Conservation (phyloP, 2,888 invertebrate species). For the Altica lythri region DNA sequence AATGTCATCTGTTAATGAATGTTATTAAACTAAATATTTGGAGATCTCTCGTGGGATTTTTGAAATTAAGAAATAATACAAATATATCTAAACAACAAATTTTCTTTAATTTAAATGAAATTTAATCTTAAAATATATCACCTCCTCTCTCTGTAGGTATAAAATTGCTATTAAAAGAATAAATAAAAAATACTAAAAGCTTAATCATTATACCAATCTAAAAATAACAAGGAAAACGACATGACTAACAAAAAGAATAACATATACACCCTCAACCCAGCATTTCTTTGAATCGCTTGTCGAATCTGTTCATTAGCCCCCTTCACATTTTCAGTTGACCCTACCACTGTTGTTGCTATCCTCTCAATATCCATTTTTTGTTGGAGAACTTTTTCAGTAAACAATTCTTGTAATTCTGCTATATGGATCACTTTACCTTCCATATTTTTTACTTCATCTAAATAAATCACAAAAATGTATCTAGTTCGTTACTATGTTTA, state of each 20-base stretch:
- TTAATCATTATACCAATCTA: constrained; percentile 98
- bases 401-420: constrained; percentile 92
- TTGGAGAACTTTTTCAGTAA: constrained; percentile 93
- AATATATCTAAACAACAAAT: too few species aligned
- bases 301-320: constrained; percentile 97
- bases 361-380: constrained; percentile 94
- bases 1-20: too few species aligned
- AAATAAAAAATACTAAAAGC: constrained; percentile 11
- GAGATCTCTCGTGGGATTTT: too few species aligned
- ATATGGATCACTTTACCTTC: constrained; percentile 94
- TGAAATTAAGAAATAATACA: too few species aligned
- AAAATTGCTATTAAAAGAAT: neutral
- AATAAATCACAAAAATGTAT: constrained; percentile 44
- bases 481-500: too few species aligned
- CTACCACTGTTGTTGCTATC: constrained; percentile 85
- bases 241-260: constrained; percentile 94
- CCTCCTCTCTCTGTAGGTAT: too few species aligned
- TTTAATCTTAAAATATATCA: too few species aligned
- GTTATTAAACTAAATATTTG: too few species aligned
- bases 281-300: constrained; percentile 96
- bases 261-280: constrained; percentile 91
- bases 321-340: constrained; percentile 92
- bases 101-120: too few species aligned
- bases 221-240: constrained; percentile 92
- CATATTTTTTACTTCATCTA: constrained; percentile 89